phyloP scores from a whole-genome alignment of 2,888 invertebrate genomes.

The Muscina levida region DNA sequence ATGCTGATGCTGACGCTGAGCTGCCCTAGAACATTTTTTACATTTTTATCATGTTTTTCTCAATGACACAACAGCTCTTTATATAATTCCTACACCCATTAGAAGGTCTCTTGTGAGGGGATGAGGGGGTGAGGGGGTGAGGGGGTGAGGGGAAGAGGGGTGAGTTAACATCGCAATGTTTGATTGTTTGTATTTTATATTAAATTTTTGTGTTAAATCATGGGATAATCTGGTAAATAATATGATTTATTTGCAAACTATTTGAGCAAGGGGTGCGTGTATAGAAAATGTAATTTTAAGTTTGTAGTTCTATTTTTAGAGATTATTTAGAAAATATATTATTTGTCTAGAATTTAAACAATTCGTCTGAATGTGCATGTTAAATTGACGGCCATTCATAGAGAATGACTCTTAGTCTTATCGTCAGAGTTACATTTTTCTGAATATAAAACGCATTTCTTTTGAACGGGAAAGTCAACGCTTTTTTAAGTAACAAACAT shows the following conservation, averaged over 20 bases:
- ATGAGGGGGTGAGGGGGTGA: not conserved
- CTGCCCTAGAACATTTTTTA: constrained; percentile 3
- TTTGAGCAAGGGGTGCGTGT: not conserved
- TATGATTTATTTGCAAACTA: constrained; percentile 28
- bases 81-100: not conserved
- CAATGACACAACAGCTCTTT: constrained; percentile 23
- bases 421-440: no score
- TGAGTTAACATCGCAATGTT: not conserved
- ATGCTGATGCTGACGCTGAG: not conserved
- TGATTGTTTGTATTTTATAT: constrained; percentile 28
- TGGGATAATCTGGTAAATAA: constrained; percentile 42
- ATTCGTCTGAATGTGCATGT: no score
- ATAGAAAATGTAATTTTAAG: not conserved
- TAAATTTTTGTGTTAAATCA: constrained; percentile 49
- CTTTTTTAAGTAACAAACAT: no score
- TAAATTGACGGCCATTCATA: no score
- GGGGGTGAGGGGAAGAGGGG: not conserved
- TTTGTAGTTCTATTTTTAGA: not conserved
- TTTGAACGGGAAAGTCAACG: no score
- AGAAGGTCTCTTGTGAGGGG: not conserved
- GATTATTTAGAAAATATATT: no score
- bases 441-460: no score
- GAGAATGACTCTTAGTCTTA: no score
- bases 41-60: constrained; percentile 28
- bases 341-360: no score